Base-by-base conservation (phyloP, 2,113 vertebrate genomes). In the Circaetus cinerascens region DNA sequence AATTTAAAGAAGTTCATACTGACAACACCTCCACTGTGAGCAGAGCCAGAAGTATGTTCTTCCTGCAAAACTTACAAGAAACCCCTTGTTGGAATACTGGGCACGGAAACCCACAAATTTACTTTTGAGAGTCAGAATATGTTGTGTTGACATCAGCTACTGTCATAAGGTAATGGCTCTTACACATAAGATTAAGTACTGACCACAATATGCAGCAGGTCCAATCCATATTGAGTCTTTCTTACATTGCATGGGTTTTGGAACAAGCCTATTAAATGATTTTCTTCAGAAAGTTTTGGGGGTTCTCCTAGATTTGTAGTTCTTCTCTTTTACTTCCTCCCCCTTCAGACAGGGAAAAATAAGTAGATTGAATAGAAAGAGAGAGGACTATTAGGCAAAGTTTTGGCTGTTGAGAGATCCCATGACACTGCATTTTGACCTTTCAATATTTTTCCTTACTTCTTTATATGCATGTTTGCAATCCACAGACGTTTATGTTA, bases 361-460 rank as follows among this genome's bases (percentile, higher is more conserved):
- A 71, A 81, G 21, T 51, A 45, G 40, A 71, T 25, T 50, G 64
- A 88, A 34, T 7, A 64, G 66, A 76, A 56, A 72, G 74, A 59
- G 15, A 50, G 30, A 76, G 41, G 41, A 50, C 34, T 53, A 45
- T 51, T 67, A 41, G 13, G 18, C 21, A 95, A 40, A 53, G 25
- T 18, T 78, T 73, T 88, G 36, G 19, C 57, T 64, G 11, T 60
- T 41, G 40, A 82, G 67, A 79, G 71, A 34, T 88, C 40, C 69
- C 36, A 13, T 60, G 32, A 43, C 72, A 30, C n/a, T 78, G 15
- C 3, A 0, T 92, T 93, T 88, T 86, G 81, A 92, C 71, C 64
- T 97, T 90, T 88, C 48, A 74, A 22, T 95, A 57, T 84, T 95
- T 93, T 89, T 90, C 29, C 21, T 25, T 38, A 69, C 76, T 92